Percentiles rank a stretch among this genome's conserved stretches.
Evolutionary conservation across 2,113 vertebrate species (phyloP).

Genomic region (Columba janthina): DNA sequence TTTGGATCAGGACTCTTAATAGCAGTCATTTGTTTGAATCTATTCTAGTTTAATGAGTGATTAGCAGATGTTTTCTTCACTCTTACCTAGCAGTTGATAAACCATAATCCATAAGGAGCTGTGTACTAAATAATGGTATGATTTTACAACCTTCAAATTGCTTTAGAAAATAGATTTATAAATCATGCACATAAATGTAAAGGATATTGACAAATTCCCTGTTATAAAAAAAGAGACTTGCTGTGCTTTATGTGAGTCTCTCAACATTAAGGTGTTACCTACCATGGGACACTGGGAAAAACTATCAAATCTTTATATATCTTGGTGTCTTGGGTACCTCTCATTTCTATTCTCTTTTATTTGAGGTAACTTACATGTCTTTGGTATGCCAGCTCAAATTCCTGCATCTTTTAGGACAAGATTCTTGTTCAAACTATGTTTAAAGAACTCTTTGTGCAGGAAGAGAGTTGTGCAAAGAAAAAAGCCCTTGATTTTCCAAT

Average conservation of each 20-base stretch:
- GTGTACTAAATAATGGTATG: slow-evolving; percentile 8
- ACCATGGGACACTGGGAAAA: neutral
- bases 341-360: neutral
- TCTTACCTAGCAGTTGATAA: slow-evolving; percentile 39
- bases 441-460: neutral
- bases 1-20: slow-evolving; percentile 28
- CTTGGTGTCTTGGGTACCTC: neutral
- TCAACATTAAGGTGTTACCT: slow-evolving; percentile 8
- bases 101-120: neutral
- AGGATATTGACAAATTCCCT: slow-evolving; percentile 17
- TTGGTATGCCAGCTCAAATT: neutral
- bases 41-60: slow-evolving; percentile 45
- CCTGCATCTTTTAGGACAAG: neutral
- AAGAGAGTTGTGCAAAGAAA: neutral
- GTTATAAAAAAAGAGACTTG: neutral
- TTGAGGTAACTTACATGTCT: neutral
- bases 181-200: slow-evolving; percentile 24
- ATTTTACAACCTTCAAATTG: slow-evolving; percentile 28
- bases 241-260: slow-evolving; percentile 22
- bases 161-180: slow-evolving; percentile 42
- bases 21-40: slow-evolving; percentile 18
- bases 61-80: slow-evolving; percentile 22
- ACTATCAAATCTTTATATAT: neutral
- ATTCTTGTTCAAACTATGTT: neutral
- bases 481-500: neutral